Conservation (phyloP, 2,797 vertebrate genomes). For the Malurus splendens region DNA sequence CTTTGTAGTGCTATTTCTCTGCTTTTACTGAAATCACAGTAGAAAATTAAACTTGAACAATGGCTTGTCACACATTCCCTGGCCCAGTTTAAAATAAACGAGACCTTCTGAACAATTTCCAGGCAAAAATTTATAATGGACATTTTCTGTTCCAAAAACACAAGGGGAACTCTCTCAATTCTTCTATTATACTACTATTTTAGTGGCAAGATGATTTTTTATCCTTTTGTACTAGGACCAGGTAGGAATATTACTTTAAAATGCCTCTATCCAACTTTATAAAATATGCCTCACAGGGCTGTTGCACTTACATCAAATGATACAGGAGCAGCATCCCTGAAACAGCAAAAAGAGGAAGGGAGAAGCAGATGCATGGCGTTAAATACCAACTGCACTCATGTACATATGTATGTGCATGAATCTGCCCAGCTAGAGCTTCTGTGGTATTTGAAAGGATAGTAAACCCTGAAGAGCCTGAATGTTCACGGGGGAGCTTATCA, state of each 20-base stretch:
- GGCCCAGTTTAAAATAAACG: not conserved
- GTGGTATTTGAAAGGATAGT: constrained; percentile 66
- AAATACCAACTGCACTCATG: not conserved
- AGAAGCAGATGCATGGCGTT: not conserved
- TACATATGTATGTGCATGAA: not conserved
- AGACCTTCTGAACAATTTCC: not conserved
- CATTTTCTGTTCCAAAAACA: not conserved
- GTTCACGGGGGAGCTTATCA: constrained; percentile 82
- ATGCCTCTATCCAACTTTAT: not conserved
- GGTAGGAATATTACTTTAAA: not conserved
- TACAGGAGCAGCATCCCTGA: not conserved
- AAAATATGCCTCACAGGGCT: not conserved
- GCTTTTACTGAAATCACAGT: not conserved
- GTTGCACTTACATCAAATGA: not conserved
- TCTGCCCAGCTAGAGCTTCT: constrained; percentile 11
- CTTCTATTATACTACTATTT: not conserved
- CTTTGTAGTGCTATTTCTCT: not conserved
- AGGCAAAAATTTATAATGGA: not conserved
- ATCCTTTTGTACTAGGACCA: not conserved
- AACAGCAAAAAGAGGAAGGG: accelerated
- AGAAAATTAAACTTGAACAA: not conserved
- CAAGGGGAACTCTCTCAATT: accelerated
- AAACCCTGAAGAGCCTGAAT: constrained; percentile 63
- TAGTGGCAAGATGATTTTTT: not conserved
- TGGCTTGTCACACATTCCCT: not conserved